Base-by-base conservation (phyloP, 2,888 invertebrate genomes). In the Zaprionus obscuricornis region DNA sequence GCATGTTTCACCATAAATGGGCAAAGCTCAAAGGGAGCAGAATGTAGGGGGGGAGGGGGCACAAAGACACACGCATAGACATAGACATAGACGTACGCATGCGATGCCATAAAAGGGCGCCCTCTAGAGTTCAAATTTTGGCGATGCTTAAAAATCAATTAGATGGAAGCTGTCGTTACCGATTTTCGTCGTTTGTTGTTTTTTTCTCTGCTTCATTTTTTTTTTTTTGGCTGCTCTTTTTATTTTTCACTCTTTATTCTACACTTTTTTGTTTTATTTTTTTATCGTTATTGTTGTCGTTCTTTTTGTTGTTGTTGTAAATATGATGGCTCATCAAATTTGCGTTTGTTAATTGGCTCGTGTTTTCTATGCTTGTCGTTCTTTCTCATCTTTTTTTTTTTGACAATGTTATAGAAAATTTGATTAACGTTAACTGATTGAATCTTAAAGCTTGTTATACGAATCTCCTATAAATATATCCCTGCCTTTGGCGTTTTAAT, bases 131-230 rank as follows among this genome's bases (percentile, higher is more conserved):
- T 57, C 57, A 26, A 10, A 47, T 72, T 58, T n/a, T 58, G 64
- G 47, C 49, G 18, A 55, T 58, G 51, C 68, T 70, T 49, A 59
- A 81, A 70, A 66, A 54, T 54, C 71, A 78, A 81, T 81, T 77
- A 65, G 55, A 60, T 63, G 64, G 45, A 52, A 68, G 79, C 59
- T 63, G 34, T 59, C 50, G 37, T 67, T 64, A 29, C 46, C 26
- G 36, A 62, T 68, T 65, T 45, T 22, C 24, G 50, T 45, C 36
- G 39, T 18, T 27, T 36, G 42, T 50, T 40, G n/a, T 11, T 29
- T 16, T 17, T 33, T 34, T 31, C 10, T 26, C 34, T 50, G 31
- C 22, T 11, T 26, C 7, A 6, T 33, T 67, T 36, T 42, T 24
- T 34, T 37, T 27, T 5, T 24, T n/a, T 5, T 11, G 7, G 16